A percentile compares a stretch with the other conserved stretches of the same genome.
Conservation (phyloP, 2,113 vertebrate species). For the Channa maculata region DNA sequence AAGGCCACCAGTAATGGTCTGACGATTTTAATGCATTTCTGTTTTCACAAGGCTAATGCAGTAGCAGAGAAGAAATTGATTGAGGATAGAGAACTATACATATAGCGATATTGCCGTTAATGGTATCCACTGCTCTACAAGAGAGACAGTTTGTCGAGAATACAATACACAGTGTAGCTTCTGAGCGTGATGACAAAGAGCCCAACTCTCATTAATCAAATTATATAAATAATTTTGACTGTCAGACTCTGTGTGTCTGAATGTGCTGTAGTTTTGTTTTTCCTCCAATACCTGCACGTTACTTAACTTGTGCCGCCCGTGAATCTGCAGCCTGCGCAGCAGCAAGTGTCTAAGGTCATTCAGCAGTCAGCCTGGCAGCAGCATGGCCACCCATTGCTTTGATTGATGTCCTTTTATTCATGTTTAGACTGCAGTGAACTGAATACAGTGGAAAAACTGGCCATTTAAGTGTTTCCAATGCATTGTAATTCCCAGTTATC, state of each 20-base stretch:
- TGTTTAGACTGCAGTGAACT: constrained; percentile 51
- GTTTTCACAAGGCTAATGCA: background rate
- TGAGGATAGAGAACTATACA: background rate
- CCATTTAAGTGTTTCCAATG: constrained; percentile 42
- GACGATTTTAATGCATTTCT: background rate
- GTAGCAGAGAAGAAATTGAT: background rate
- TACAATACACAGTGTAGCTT: too few relatives aligned
- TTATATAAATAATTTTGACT: background rate
- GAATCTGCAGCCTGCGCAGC: constrained; percentile 19
- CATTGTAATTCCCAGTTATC: constrained; percentile 52
- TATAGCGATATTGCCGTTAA: background rate
- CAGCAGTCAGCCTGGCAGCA: constrained; percentile 41
- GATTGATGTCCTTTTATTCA: constrained; percentile 52
- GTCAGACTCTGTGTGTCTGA: background rate
- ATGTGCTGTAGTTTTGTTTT: background rate
- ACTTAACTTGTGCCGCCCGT: background rate
- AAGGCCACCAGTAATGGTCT: background rate
- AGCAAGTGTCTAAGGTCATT: constrained; percentile 34
- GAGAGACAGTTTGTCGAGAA: too few relatives aligned
- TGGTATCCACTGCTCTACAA: background rate
- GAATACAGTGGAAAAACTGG: constrained; percentile 22
- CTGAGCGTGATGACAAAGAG: too few relatives aligned
- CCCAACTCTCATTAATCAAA: too few relatives aligned
- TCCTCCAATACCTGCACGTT: constrained; percentile 1
- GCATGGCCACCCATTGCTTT: constrained; percentile 25